phyloP scores from a whole-genome alignment of 2,113 vertebrate genomes.

The Serinus canaria region DNA sequence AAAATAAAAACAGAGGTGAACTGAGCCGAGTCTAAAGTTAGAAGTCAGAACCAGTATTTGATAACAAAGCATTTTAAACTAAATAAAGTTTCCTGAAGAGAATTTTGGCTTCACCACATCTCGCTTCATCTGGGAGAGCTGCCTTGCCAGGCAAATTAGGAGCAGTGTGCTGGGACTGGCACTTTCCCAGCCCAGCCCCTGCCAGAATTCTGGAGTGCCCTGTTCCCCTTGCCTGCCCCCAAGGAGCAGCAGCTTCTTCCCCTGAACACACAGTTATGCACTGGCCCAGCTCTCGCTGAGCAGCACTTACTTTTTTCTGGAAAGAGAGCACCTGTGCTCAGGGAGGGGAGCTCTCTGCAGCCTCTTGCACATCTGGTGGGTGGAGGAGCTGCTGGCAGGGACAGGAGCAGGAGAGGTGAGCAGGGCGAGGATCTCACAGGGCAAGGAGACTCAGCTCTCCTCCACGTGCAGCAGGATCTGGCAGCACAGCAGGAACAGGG shows the following conservation, averaged over 20 bases:
- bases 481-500: background rate
- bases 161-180: background rate
- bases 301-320: constrained; percentile 32
- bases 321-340: background rate
- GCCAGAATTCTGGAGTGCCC: background rate
- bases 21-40: background rate
- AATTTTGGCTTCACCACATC: background rate
- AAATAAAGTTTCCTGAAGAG: background rate
- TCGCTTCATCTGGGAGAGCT: background rate
- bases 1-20: background rate
- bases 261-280: rapidly evolving
- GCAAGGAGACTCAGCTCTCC: rapidly evolving
- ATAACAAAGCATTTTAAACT: background rate
- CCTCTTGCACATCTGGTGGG: background rate
- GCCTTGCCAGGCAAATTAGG: background rate
- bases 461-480: background rate
- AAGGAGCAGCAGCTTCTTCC: background rate
- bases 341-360: background rate
- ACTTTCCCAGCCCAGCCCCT: background rate
- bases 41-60: background rate
- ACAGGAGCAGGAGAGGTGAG: no score
- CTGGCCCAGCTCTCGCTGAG: background rate
- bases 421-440: rapidly evolving
- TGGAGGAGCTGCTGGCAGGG: background rate
- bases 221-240: no score